Evolutionary conservation across 2,888 invertebrate species (phyloP).

Genomic region (Polietes domitor): DNA sequence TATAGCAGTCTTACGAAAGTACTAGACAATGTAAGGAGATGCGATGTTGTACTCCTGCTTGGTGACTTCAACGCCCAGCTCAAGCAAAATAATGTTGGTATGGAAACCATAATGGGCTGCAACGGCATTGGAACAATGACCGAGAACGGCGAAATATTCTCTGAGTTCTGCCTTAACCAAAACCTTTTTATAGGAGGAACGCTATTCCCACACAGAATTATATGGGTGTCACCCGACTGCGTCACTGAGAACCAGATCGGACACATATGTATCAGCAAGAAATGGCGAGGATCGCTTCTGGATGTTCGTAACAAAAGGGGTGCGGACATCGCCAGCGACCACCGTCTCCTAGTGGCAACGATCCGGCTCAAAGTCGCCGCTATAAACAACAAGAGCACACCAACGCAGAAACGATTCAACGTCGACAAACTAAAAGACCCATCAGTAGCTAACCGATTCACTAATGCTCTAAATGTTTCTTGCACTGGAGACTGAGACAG

Average conservation of each 20-base stretch:
- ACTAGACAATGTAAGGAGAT: too few species aligned
- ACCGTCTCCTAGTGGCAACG: slow-evolving; percentile 1
- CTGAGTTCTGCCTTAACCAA: not conserved
- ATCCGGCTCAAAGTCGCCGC: too few species aligned
- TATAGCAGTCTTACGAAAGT: too few species aligned
- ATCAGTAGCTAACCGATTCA: too few species aligned
- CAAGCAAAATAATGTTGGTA: too few species aligned
- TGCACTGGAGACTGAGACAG: too few species aligned
- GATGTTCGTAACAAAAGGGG: not conserved
- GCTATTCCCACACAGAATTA: slow-evolving; percentile 5
- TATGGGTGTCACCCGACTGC: not conserved
- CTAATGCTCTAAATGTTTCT: too few species aligned
- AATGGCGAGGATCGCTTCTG: not conserved
- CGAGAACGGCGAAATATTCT: not conserved
- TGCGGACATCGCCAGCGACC: not conserved
- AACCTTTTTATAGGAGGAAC: not conserved
- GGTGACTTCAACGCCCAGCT: too few species aligned
- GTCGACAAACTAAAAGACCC: too few species aligned
- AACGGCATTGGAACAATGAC: not conserved
- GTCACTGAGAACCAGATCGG: not conserved
- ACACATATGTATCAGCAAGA: slow-evolving; percentile 1
- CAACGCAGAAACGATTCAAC: too few species aligned
- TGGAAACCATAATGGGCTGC: not conserved
- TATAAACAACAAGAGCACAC: too few species aligned
- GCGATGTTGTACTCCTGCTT: too few species aligned